A percentile compares a stretch with the other conserved stretches of the same genome.
These are phyloP conservation scores for Cyclophora albipunctata DNA, from an alignment of 2,888 invertebrate genomes.

Conservation along the genomic window DNA sequence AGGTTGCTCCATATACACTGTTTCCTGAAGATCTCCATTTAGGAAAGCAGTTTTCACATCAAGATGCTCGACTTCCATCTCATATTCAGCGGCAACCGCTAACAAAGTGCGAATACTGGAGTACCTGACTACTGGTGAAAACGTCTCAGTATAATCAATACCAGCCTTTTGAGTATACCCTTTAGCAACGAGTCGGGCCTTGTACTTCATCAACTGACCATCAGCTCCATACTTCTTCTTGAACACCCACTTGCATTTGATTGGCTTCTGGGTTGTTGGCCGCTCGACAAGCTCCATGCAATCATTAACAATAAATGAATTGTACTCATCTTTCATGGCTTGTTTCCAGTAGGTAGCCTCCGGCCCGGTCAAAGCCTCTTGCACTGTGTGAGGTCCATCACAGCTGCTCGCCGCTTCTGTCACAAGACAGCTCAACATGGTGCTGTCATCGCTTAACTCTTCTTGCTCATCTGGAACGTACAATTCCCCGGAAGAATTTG, in stretches of 20 bases:
- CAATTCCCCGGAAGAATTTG: too few relatives aligned
- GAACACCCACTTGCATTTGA: neutral
- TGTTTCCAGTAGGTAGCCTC: neutral
- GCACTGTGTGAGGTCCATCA: too few relatives aligned
- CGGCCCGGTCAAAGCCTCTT: neutral
- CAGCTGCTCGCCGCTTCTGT: too few relatives aligned
- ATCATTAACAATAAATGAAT: neutral
- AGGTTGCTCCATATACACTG: conserved; percentile 9
- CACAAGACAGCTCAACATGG: too few relatives aligned
- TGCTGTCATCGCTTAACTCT: too few relatives aligned
- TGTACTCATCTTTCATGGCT: neutral
- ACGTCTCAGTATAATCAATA: conserved; percentile 3
- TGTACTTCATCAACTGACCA: neutral
- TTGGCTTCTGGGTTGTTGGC: neutral
- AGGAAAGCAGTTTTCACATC: conserved; percentile 10
- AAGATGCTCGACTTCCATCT: conserved; percentile 8
- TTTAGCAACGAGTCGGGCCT: neutral
- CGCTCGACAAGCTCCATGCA: neutral
- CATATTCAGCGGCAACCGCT: conserved; percentile 2
- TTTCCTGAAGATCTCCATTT: conserved; percentile 6
- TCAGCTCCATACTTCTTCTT: neutral
- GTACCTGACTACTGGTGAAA: conserved; percentile 8
- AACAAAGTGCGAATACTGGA: conserved; percentile 9
- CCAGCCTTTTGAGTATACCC: conserved; percentile 2
- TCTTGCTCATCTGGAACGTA: too few relatives aligned